Base-by-base conservation (phyloP, 2,797 vertebrate species). In the Distichodus sexfasciatus region DNA sequence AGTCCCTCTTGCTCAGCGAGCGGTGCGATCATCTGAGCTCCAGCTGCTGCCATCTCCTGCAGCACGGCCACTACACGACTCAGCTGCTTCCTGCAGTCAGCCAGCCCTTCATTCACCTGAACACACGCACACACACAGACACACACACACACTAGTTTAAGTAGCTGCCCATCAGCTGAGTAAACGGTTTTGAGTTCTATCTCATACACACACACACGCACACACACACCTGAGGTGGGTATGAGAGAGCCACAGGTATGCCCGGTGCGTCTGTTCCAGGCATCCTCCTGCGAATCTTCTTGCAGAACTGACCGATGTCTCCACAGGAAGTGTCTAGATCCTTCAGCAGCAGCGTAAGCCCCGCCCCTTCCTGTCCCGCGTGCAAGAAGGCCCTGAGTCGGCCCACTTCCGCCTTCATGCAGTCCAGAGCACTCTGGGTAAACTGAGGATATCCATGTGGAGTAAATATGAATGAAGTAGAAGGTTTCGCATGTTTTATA, bases 281-380 rank as follows among this genome's bases (percentile, higher is more conserved):
- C 96, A 99, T 98, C 51, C 97, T 91, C 74, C 97, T 92, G 3
- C 97, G 86, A 77, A 99, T 97, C 87, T 99, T 99, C 90, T 99
- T 99, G 82, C 97, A 99, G 90, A 99, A 99, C 90, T 98, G 97
- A 0, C 93, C 84, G 69, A 95, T 91, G 85, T 99, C 97, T 0
- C 94, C 94, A 81, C 95, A 97, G 0, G 96, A 96, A 0, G 96
- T 98, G 85, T 96, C 94, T 85, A 97, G 87, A 83, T 98, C 96
- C 82, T 94, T 94, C 19, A 99, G 91, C 38, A 98, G 90, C 55
- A 94, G 92, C 1, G 90, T 90, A 0, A 98, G 84, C 71, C 94
- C 94, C 0, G 94, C 85, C 0, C 91, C 94, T 83, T 98, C 96
- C 88, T 98, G 95, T 12, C 94, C 96, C 0, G 86, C 23, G 77